Conservation (phyloP, 2,113 vertebrate species). For the Cricetomys ansorgei region DNA sequence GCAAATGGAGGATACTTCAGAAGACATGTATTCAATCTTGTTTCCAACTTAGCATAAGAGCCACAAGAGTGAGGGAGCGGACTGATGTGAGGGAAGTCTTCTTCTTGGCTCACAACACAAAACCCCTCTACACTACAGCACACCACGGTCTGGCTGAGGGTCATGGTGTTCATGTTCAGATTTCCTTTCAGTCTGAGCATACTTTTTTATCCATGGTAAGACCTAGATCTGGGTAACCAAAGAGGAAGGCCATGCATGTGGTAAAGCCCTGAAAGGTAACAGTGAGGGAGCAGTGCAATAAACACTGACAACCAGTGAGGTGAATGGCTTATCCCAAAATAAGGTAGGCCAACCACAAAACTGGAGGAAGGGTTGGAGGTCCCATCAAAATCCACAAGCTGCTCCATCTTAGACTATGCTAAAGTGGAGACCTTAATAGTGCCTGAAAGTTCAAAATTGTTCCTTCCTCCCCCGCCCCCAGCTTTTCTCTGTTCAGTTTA, state of each 20-base stretch:
- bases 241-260: conserved; percentile 79
- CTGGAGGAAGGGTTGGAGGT: conserved; percentile 39
- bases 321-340: conserved; percentile 69
- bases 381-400: conserved; percentile 23
- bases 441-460: conserved; percentile 66
- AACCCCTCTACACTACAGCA: conserved; percentile 42
- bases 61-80: conserved; percentile 49
- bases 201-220: conserved; percentile 77
- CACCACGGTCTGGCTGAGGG: conserved; percentile 30
- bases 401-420: conserved; percentile 50
- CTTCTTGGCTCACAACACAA: not conserved
- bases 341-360: conserved; percentile 71
- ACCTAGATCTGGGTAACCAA: conserved; percentile 83
- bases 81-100: conserved; percentile 10
- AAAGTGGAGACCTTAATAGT: conserved; percentile 70
- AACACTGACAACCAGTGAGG: conserved; percentile 72
- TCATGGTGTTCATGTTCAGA: not conserved
- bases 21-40: conserved; percentile 47
- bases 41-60: conserved; percentile 53
- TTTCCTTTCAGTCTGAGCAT: conserved; percentile 61
- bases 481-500: conserved; percentile 52
- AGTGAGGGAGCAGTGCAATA: conserved; percentile 89
- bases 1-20: conserved; percentile 14
- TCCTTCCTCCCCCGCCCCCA: not conserved
- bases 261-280: conserved; percentile 79